Percentiles rank a stretch among this genome's conserved stretches.
These are phyloP conservation scores for Pempheris klunzingeri DNA, from an alignment of 2,797 vertebrate species.

Conservation along the genomic window DNA sequence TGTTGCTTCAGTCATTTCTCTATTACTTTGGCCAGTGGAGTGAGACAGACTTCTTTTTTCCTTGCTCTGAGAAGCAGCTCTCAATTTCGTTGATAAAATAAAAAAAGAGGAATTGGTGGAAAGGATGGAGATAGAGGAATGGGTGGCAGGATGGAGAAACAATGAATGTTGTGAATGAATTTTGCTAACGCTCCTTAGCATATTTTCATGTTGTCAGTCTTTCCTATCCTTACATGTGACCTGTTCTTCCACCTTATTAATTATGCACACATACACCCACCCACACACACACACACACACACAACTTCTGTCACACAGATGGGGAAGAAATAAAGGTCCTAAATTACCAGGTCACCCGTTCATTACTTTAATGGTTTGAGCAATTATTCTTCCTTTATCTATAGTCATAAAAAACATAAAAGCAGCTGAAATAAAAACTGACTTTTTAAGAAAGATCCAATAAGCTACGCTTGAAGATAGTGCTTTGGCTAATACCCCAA, in stretches of 20 bases:
- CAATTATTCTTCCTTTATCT: constrained; percentile 36
- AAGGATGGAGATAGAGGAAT: constrained; percentile 17
- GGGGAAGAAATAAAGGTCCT: constrained; percentile 26
- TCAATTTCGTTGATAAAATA: constrained; percentile 73
- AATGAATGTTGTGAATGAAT: constrained; percentile 41
- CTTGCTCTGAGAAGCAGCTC: constrained; percentile 78
- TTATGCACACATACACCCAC: constrained; percentile 23
- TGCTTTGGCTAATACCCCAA: constrained; percentile 50
- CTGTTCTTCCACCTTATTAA: constrained; percentile 8
- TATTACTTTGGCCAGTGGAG: constrained; percentile 81
- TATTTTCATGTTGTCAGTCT: constrained; percentile 24
- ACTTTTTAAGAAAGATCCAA: constrained; percentile 47
- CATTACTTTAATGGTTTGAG: constrained; percentile 53
- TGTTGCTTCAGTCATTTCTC: constrained; percentile 81
- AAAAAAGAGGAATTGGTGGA: constrained; percentile 26
- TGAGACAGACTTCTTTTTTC: constrained; percentile 81
- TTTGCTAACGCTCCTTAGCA: constrained; percentile 33
- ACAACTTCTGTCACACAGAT: constrained; percentile 29
- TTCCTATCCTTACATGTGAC: neutral
- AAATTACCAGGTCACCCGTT: constrained; percentile 45
- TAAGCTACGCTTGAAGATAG: constrained; percentile 21
- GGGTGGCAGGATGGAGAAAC: constrained; percentile 7
- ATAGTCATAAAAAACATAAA: constrained; percentile 48
- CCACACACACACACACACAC: constrained; percentile 8
- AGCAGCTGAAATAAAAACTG: constrained; percentile 42